Percentiles rank a stretch among this genome's conserved stretches.
Evolutionary conservation across 2,888 invertebrate genomes (phyloP).

Genomic region (Eristalis arbustorum): DNA sequence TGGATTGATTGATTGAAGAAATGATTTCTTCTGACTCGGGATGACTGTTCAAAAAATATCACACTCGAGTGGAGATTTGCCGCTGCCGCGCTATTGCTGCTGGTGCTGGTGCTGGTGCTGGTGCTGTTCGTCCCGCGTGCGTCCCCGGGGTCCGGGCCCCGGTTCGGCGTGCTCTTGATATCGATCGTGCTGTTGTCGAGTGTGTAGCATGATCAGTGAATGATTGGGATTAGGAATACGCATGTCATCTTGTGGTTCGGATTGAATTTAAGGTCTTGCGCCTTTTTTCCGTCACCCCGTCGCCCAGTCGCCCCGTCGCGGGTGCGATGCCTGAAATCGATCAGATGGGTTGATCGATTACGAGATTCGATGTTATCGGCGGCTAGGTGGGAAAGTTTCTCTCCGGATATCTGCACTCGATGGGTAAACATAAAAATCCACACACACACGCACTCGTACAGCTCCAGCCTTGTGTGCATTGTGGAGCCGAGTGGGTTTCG

Average conservation of each 20-base stretch:
- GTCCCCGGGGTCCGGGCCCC: conserved; percentile 8
- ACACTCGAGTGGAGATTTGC: conserved; percentile 53
- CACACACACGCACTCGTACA: background rate
- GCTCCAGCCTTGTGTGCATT: background rate
- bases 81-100: conserved; percentile 16
- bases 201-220: conserved; percentile 46
- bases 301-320: background rate
- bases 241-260: conserved; percentile 43
- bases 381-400: conserved; percentile 45
- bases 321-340: conserved; percentile 40
- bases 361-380: conserved; percentile 1
- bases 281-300: background rate
- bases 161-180: background rate
- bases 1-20: conserved; percentile 71
- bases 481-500: background rate
- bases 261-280: conserved; percentile 13
- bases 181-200: conserved; percentile 18
- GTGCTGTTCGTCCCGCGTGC: background rate
- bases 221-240: conserved; percentile 59
- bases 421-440: background rate
- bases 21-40: conserved; percentile 65
- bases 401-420: conserved; percentile 49
- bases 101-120: conserved; percentile 23
- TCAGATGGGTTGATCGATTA: conserved; percentile 58
- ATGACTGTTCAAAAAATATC: conserved; percentile 61